Conservation (phyloP, 2,797 vertebrate genomes). For the Mycteria americana region DNA sequence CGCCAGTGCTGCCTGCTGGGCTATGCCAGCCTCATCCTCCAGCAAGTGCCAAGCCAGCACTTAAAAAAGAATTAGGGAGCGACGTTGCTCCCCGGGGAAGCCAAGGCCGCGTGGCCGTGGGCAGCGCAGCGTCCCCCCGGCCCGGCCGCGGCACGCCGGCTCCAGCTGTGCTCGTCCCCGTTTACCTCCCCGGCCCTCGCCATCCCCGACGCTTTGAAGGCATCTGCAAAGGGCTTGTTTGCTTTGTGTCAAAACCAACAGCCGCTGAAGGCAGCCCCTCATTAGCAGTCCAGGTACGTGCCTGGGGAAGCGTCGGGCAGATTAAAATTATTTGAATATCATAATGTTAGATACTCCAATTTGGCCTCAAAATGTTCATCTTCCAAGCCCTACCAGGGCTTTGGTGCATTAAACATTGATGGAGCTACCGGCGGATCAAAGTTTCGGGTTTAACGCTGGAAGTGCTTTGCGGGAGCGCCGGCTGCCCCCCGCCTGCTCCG, state of each 20-base stretch:
- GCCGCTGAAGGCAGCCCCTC: conserved; percentile 31
- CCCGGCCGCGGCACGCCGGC: fast-evolving
- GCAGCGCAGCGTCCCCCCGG: fast-evolving
- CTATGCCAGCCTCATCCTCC: background rate
- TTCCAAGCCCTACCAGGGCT: conserved; percentile 58
- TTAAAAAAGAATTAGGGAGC: background rate
- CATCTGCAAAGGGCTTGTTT: conserved; percentile 57
- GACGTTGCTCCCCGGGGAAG: background rate
- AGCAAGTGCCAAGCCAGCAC: background rate
- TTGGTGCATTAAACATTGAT: conserved; percentile 77
- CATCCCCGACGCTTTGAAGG: background rate
- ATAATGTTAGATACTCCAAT: conserved; percentile 59
- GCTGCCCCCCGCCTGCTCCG: fast-evolving
- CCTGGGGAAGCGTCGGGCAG: conserved; percentile 12
- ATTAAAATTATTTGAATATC: conserved; percentile 68
- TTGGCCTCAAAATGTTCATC: conserved; percentile 66
- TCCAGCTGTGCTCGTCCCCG: background rate
- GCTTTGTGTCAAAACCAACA: conserved; percentile 52
- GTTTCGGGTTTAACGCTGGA: conserved; percentile 22
- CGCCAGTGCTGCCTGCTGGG: fast-evolving
- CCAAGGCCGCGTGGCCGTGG: fast-evolving
- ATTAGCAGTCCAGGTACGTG: conserved; percentile 60
- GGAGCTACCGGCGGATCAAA: conserved; percentile 67
- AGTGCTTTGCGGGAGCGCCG: background rate
- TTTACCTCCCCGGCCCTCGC: conserved; percentile 44